phyloP scores from a whole-genome alignment of 2,797 vertebrate species.

The Amniataba percoides region DNA sequence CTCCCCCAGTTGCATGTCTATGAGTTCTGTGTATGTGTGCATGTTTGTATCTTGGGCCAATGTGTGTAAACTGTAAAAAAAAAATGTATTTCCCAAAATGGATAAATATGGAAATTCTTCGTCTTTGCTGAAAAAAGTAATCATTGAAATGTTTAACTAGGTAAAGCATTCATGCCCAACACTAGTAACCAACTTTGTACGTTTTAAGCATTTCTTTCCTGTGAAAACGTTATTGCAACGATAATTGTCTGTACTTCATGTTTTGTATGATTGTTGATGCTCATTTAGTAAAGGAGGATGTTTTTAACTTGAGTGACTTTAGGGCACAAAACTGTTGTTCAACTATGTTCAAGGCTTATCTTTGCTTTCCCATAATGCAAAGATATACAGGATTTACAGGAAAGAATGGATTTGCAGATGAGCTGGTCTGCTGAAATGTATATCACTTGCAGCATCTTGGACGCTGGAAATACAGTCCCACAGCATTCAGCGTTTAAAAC shows the following conservation, averaged over 20 bases:
- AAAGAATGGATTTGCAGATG: constrained; percentile 16
- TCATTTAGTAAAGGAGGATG: neutral
- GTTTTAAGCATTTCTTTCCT: neutral
- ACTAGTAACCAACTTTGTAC: neutral
- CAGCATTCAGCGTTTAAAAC: neutral
- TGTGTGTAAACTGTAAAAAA: too few relatives aligned
- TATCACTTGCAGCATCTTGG: constrained; percentile 8
- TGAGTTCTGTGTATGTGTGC: too few relatives aligned
- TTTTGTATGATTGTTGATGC: neutral
- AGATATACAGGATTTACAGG: constrained; percentile 25
- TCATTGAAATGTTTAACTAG: neutral
- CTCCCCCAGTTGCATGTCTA: too few relatives aligned
- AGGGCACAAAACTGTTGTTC: constrained; percentile 14
- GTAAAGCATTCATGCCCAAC: neutral
- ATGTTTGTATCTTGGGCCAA: too few relatives aligned
- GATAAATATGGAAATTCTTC: too few relatives aligned
- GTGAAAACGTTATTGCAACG: neutral
- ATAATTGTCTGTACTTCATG: neutral
- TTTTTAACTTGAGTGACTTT: constrained; percentile 10
- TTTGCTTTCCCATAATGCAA: constrained; percentile 31
- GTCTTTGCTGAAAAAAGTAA: neutral
- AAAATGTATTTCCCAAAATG: too few relatives aligned
- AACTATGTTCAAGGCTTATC: constrained; percentile 17
- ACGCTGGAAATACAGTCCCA: neutral
- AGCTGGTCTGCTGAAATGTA: constrained; percentile 15